A percentile compares a stretch with the other conserved stretches of the same genome.
Conservation (phyloP, 2,888 invertebrate species). For the Cremastinae sp. region DNA sequence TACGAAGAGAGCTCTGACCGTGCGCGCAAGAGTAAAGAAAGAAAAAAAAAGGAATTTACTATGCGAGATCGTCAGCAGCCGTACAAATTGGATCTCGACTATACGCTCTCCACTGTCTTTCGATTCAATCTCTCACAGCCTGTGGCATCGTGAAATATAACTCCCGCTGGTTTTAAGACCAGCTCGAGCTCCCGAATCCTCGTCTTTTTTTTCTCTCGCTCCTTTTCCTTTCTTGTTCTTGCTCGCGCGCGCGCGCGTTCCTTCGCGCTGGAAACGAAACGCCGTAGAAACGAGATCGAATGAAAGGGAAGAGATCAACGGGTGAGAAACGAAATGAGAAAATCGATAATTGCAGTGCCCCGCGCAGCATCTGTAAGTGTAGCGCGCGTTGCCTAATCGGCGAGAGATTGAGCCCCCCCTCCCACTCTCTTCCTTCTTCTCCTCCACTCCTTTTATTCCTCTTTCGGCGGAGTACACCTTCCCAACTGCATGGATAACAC, state of each 20-base stretch:
- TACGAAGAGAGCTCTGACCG: slow-evolving; percentile 19
- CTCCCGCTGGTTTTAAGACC: slow-evolving; percentile 44
- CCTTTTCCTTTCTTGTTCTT: neutral
- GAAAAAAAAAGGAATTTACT: slow-evolving; percentile 35
- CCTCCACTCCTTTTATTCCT: no score
- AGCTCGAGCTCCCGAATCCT: slow-evolving; percentile 49
- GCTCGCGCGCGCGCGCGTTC: slow-evolving; percentile 3
- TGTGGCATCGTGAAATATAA: slow-evolving; percentile 48
- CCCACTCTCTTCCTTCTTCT: slow-evolving; percentile 29
- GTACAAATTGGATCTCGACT: slow-evolving; percentile 53
- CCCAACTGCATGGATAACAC: slow-evolving; percentile 17
- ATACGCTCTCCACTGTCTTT: slow-evolving; percentile 35
- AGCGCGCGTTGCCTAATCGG: slow-evolving; percentile 47
- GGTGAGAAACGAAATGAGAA: slow-evolving; percentile 49
- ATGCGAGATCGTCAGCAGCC: slow-evolving; percentile 47
- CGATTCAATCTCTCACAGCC: slow-evolving; percentile 48
- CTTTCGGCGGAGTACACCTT: neutral
- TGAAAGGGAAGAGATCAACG: slow-evolving; percentile 35
- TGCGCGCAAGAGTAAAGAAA: slow-evolving; percentile 11
- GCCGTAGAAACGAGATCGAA: slow-evolving; percentile 42
- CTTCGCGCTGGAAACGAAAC: slow-evolving; percentile 38
- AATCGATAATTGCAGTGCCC: slow-evolving; percentile 57
- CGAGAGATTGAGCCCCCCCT: slow-evolving; percentile 45
- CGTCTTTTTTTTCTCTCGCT: slow-evolving; percentile 6
- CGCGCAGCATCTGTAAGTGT: slow-evolving; percentile 6